phyloP scores from a whole-genome alignment of 2,797 vertebrate genomes.

The Craterocephalus amniculus region DNA sequence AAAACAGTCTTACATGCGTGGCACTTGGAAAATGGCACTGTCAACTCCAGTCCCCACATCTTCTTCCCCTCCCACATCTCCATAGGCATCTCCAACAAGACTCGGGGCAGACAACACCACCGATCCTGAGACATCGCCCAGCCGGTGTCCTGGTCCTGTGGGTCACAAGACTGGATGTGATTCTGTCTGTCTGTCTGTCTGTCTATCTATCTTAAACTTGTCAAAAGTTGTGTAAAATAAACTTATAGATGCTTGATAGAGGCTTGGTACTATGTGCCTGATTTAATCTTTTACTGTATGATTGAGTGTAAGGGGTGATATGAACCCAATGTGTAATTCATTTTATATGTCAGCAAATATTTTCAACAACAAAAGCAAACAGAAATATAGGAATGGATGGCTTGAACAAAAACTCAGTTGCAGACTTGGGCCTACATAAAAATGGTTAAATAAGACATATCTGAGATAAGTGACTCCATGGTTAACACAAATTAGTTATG shows the following conservation, averaged over 20 bases:
- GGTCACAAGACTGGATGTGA: conserved; percentile 21
- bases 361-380: not conserved
- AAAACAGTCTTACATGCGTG: conserved; percentile 90
- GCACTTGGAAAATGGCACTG: conserved; percentile 92
- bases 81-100: conserved; percentile 86
- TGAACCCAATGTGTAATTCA: conserved; percentile 15
- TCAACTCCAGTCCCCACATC: conserved; percentile 89
- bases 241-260: not conserved
- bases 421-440: conserved; percentile 19
- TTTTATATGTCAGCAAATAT: not conserved
- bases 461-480: conserved; percentile 7
- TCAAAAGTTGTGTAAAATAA: not conserved
- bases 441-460: conserved; percentile 16
- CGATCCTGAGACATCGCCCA: conserved; percentile 89
- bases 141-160: conserved; percentile 89
- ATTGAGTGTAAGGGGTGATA: conserved; percentile 17
- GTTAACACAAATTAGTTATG: conserved; percentile 33
- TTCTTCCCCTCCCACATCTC: conserved; percentile 90
- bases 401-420: not conserved
- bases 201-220: no score
- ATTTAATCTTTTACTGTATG: conserved; percentile 7
- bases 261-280: conserved; percentile 16
- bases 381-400: not conserved
- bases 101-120: conserved; percentile 91
- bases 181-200: not conserved